phyloP scores from a whole-genome alignment of 2,888 invertebrate species.

The Xanthia togata region DNA sequence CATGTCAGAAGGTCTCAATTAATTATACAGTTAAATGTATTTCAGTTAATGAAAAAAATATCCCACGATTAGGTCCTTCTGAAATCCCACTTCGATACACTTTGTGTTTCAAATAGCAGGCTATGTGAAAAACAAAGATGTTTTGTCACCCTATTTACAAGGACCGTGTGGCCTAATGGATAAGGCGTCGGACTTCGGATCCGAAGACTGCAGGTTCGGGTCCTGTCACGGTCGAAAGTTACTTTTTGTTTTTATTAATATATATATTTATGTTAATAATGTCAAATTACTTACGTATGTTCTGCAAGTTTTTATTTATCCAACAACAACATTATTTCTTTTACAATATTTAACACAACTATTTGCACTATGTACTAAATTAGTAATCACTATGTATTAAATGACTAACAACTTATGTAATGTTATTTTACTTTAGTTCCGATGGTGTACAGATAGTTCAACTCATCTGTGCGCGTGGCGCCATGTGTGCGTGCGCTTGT shows the following conservation, averaged over 20 bases:
- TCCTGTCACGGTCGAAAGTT: slow-evolving; percentile 92
- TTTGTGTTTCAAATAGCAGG: not conserved
- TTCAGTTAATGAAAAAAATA: not conserved
- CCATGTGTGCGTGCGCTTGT: no score
- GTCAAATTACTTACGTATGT: no score
- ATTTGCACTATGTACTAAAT: no score
- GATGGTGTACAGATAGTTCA: no score
- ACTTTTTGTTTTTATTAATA: slow-evolving; percentile 16
- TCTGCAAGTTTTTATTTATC: no score
- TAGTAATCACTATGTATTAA: no score
- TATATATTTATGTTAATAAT: not conserved
- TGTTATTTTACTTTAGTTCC: no score
- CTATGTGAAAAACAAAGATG: not conserved
- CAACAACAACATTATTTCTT: no score
- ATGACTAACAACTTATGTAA: no score
- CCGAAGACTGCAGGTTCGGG: slow-evolving; percentile 94
- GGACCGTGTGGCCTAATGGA: slow-evolving; percentile 93
- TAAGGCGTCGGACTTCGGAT: slow-evolving; percentile 94
- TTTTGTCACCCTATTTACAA: slow-evolving; percentile 52
- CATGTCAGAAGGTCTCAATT: no score
- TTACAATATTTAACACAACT: no score
- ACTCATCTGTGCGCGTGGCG: no score
- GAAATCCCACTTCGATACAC: not conserved
- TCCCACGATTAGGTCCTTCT: not conserved
- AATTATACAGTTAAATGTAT: not conserved